phyloP scores from a whole-genome alignment of 2,113 vertebrate species.

The Pangasianodon gigas region DNA sequence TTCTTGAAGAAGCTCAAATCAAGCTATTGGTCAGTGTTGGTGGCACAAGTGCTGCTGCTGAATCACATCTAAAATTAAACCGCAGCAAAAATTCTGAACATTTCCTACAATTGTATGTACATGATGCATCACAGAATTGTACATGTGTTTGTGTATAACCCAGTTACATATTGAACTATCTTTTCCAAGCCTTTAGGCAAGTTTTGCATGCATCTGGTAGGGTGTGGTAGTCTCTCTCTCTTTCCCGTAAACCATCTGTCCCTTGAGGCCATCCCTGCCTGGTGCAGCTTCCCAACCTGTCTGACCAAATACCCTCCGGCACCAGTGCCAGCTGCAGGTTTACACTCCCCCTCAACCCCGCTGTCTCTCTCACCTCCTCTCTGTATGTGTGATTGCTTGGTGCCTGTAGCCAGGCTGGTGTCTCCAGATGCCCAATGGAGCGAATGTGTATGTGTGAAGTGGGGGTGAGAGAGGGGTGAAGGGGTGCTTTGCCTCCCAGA shows the following conservation, averaged over 20 bases:
- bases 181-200: slow-evolving; percentile 34
- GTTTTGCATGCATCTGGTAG: slow-evolving; percentile 37
- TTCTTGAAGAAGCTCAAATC: background rate
- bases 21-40: background rate
- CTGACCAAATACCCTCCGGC: slow-evolving; percentile 74
- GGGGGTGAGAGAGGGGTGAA: slow-evolving; percentile 32
- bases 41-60: background rate
- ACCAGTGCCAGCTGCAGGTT: slow-evolving; percentile 72
- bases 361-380: slow-evolving; percentile 42
- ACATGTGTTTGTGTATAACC: background rate
- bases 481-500: slow-evolving; percentile 76
- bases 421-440: slow-evolving; percentile 72
- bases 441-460: slow-evolving; percentile 50
- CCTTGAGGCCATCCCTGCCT: slow-evolving; percentile 65
- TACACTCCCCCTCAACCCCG: slow-evolving; percentile 60
- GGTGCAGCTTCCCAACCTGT: slow-evolving; percentile 71
- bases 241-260: slow-evolving; percentile 61
- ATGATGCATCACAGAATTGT: background rate
- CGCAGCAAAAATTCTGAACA: background rate
- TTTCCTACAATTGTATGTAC: background rate
- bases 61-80: background rate
- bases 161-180: slow-evolving; percentile 40
- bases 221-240: slow-evolving; percentile 36
- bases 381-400: slow-evolving; percentile 61
- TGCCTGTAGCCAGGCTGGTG: slow-evolving; percentile 77